phyloP scores from a whole-genome alignment of 1,140 invertebrate species.

The Pemphigus obesinymphae region DNA sequence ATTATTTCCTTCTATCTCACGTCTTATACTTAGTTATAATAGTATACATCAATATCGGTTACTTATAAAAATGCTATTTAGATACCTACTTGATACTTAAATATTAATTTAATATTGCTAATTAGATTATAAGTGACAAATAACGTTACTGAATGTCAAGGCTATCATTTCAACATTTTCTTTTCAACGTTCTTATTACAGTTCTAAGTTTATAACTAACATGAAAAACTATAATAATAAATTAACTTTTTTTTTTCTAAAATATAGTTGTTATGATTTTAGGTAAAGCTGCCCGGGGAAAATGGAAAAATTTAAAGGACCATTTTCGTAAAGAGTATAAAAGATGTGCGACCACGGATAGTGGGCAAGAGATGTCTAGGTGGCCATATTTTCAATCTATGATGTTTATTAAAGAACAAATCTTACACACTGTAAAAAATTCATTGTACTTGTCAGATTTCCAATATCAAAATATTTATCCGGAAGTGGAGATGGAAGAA shows the following conservation, averaged over 20 bases:
- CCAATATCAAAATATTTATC: constrained; percentile 21
- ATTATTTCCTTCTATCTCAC: too few species aligned
- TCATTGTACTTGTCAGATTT: background rate
- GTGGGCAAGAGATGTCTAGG: constrained; percentile 1
- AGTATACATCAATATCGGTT: too few species aligned
- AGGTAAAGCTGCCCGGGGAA: background rate
- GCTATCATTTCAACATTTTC: too few species aligned
- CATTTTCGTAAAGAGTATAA: constrained; percentile 35
- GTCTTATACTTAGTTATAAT: too few species aligned
- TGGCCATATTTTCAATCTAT: constrained; percentile 20
- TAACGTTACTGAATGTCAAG: too few species aligned
- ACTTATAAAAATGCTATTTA: too few species aligned
- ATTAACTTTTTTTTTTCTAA: background rate
- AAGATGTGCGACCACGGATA: background rate
- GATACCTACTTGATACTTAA: too few species aligned
- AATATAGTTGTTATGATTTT: background rate
- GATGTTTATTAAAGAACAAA: constrained; percentile 35
- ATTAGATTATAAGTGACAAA: too few species aligned
- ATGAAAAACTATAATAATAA: background rate
- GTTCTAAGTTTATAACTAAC: too few species aligned
- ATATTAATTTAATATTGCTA: too few species aligned
- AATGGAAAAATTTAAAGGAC: constrained; percentile 32
- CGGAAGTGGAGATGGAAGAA: background rate
- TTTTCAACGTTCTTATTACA: too few species aligned
- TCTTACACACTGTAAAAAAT: background rate